Evolutionary conservation across 2,888 invertebrate species (phyloP).

Genomic region (Unio delphinus): DNA sequence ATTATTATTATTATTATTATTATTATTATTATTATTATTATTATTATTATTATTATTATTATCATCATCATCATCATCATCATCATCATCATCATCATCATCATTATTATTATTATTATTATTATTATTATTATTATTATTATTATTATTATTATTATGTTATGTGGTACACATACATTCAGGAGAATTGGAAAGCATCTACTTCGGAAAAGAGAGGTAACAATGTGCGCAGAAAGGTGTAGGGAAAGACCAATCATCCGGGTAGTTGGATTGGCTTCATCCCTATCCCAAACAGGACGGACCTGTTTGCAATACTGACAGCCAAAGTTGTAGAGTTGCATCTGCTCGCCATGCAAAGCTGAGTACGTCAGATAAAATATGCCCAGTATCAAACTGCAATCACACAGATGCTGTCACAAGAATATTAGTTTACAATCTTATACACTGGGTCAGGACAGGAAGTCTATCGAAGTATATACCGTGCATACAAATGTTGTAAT

Average conservation of each 20-base stretch:
- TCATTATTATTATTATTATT: no score
- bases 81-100: no score
- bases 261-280: conserved; percentile 24
- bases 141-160: no score
- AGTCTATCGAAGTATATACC: not conserved
- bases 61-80: no score
- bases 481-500: not conserved
- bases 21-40: no score
- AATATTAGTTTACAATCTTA: conserved; percentile 8
- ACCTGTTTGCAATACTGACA: conserved; percentile 18
- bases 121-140: no score
- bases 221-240: not conserved
- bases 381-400: conserved; percentile 2
- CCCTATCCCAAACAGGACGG: conserved; percentile 4
- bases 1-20: no score
- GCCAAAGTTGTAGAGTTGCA: not conserved
- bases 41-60: no score
- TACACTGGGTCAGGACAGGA: not conserved
- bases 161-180: no score
- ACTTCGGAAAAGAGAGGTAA: not conserved
- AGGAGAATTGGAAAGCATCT: no score
- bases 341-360: not conserved
- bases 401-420: conserved; percentile 11
- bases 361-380: not conserved
- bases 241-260: not conserved